These are phyloP conservation scores for Pelobates cultripes DNA, from an alignment of 2,797 vertebrate species.

Conservation along the genomic window DNA sequence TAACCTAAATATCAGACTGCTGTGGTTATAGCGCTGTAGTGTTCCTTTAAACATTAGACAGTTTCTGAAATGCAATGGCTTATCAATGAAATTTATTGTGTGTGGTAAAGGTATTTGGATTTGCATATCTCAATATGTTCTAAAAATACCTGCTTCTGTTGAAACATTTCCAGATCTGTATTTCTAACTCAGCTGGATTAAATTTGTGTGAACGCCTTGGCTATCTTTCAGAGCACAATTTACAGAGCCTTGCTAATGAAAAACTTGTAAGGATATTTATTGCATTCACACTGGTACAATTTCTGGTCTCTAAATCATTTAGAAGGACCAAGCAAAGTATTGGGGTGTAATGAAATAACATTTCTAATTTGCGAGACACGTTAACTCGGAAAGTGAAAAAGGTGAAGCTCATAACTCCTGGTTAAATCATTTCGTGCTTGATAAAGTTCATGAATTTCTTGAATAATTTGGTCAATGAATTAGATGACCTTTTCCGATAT, in stretches of 20 bases:
- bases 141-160: not conserved
- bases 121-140: not conserved
- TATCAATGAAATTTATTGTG: too few species aligned
- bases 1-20: too few species aligned
- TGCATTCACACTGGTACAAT: not conserved
- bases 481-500: slow-evolving; percentile 8
- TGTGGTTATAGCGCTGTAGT: too few species aligned
- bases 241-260: not conserved
- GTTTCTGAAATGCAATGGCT: too few species aligned
- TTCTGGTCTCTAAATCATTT: not conserved
- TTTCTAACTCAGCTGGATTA: not conserved
- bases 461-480: slow-evolving; percentile 9
- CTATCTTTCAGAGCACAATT: not conserved
- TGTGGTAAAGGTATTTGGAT: not conserved
- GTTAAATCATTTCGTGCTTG: slow-evolving; percentile 17
- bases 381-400: slow-evolving; percentile 14
- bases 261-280: slow-evolving; percentile 2
- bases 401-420: slow-evolving; percentile 20
- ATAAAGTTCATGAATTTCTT: slow-evolving; percentile 14
- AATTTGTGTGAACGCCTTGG: not conserved
- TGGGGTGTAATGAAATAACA: not conserved
- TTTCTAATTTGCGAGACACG: not conserved
- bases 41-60: too few species aligned
- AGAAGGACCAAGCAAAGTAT: not conserved
- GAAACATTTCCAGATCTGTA: not conserved